Percentiles rank a stretch among this genome's conserved stretches.
phyloP scores from a whole-genome alignment of 2,888 invertebrate species.

The Keiferia lycopersicella region DNA sequence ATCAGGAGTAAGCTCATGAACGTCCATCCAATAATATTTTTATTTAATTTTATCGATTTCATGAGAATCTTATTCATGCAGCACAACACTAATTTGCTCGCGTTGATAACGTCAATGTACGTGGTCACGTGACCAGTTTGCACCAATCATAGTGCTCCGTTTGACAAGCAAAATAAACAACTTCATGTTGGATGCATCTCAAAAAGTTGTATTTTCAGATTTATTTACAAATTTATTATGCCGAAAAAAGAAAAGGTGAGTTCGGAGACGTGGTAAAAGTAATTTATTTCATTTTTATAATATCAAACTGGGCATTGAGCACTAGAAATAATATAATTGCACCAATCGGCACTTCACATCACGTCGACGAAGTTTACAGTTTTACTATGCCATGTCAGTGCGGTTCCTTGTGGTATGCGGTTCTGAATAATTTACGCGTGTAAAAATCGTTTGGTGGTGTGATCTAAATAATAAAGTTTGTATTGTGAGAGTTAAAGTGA shows the following conservation, averaged over 20 bases:
- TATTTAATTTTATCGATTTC: too few species aligned
- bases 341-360: conserved; percentile 56
- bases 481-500: conserved; percentile 68
- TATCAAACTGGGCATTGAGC: conserved; percentile 29
- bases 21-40: too few species aligned
- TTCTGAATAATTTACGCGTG: conserved; percentile 69
- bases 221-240: conserved; percentile 60
- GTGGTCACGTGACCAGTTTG: conserved; percentile 56
- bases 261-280: conserved; percentile 36
- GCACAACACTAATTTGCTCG: conserved; percentile 17
- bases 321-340: conserved; percentile 42
- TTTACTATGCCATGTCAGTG: conserved; percentile 71
- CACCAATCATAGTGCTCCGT: conserved; percentile 45
- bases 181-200: conserved; percentile 54
- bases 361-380: conserved; percentile 25
- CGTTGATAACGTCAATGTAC: conserved; percentile 32
- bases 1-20: too few species aligned
- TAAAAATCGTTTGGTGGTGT: conserved; percentile 60
- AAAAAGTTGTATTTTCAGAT: conserved; percentile 58
- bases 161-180: conserved; percentile 54
- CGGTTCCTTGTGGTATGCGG: conserved; percentile 61
- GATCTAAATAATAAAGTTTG: conserved; percentile 52
- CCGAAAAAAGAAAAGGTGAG: conserved; percentile 67
- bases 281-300: conserved; percentile 12
- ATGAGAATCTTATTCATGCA: too few species aligned